Evolutionary conservation across 2,888 invertebrate species (phyloP), one percentile per base, ranked within the genome.

Genomic region (Thecocarcelia acutangulata): DNA sequence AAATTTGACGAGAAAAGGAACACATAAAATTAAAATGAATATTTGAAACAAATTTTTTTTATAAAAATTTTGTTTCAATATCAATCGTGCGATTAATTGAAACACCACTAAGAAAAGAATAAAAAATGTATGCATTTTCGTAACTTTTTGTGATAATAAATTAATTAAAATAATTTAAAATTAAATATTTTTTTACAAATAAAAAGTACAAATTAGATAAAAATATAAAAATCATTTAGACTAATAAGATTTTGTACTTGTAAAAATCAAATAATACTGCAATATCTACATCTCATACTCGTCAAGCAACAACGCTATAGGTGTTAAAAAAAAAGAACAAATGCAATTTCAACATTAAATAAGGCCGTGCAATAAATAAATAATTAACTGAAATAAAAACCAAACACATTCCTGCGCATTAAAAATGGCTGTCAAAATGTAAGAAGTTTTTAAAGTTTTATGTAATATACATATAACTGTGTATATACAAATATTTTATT

Each of bases 381-480:
- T 59, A 69, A 44, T 33, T 59, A 21, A 70, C 17, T 68, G 0
- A 59, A 52, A 12, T 37, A 74, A 44, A 52, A 66, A 48, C 46
- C 11, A 59, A 46, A 73, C 58, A 84, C 83, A 85, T 84, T 84
- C 84, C 85, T 84, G 84, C 84, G 83, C 69, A 75, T 73, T 75
- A 78, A 81, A 84, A 81, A 85, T 85, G 84, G 84, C 84, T 84
- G 84, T 84, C 81, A 84, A 84, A 85, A 85, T 85, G 85, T 85
- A 85, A 85, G 85, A 83, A 80, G 40, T 59, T 54, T 15, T 24
- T 59, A 59, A 13, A 56, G 9, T 56, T 17, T 11, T 17, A 17
- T 17, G 2, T 56, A 24, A 4, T n/a, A n/a, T n/a, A n/a, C n/a
- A n/a, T n/a, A 54, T 54, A 9, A 12, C 17, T 12, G n/a, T 28